Percentiles rank a stretch among this genome's conserved stretches.
Evolutionary conservation across 2,888 invertebrate genomes (phyloP).

Genomic region (Netelia inedita): DNA sequence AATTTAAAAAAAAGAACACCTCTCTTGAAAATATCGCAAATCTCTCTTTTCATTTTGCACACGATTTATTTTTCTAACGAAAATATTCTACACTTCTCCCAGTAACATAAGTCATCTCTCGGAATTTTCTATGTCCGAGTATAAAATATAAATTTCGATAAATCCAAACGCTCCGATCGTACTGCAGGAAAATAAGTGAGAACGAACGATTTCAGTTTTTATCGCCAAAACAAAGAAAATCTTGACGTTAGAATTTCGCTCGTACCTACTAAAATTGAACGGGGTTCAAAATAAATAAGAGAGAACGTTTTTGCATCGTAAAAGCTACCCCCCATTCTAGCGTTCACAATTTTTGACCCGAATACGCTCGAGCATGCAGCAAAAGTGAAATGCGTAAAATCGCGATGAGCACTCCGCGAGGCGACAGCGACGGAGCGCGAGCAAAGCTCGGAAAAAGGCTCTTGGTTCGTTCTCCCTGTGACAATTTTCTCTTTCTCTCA

Average conservation of each 20-base stretch:
- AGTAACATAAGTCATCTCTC: too few relatives aligned
- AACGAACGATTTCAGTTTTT: too few relatives aligned
- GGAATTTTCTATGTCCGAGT: too few relatives aligned
- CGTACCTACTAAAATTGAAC: too few relatives aligned
- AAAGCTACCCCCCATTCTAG: constrained; percentile 4
- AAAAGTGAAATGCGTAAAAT: constrained; percentile 52
- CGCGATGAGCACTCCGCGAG: constrained; percentile 46
- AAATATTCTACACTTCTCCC: too few relatives aligned
- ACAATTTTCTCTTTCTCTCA: constrained; percentile 39
- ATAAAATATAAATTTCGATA: too few relatives aligned
- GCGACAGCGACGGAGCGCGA: constrained; percentile 41
- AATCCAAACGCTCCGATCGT: too few relatives aligned
- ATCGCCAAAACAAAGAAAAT: neutral
- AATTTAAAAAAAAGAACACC: neutral
- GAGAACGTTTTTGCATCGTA: neutral
- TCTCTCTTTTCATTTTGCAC: neutral
- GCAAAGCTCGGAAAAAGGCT: constrained; percentile 55
- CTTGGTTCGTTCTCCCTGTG: constrained; percentile 16
- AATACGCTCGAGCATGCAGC: constrained; percentile 31
- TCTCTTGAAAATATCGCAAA: neutral
- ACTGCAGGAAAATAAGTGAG: too few relatives aligned
- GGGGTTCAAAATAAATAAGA: neutral
- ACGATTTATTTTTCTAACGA: too few relatives aligned
- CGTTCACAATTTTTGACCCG: constrained; percentile 42
- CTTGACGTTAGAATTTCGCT: neutral